Base-by-base conservation (phyloP, 2,888 invertebrate species). In the Philaethria dido region DNA sequence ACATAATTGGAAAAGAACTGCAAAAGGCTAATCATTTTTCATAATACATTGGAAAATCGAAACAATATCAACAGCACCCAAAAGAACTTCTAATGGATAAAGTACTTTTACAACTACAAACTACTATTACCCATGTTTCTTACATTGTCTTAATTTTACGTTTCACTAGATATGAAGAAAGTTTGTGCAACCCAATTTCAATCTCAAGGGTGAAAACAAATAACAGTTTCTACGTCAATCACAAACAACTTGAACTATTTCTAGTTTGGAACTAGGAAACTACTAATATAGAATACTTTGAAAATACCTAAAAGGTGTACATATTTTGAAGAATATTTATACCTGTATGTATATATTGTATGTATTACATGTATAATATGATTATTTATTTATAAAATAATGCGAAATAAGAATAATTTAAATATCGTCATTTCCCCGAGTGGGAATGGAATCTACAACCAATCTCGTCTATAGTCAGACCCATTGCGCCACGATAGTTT, bases 181-280 rank as follows among this genome's bases (percentile, higher is more conserved):
- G 39, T 62, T 33, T 18, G 42, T 25, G 44, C 20, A 55, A 54
- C 14, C 4, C 33, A 36, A 22, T 20, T 45, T 16, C 36, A 47
- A n/a, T 45, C 9, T 36, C 33, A 44, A 22, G 8, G 8, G 9
- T 33, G 25, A 44, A 29, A 54, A 33, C 33, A 13, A 63, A 55
- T 63, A 63, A n/a, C 55, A 45, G 29, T 55, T 36, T 44, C 42
- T 62, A 55, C 33, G 16, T n/a, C 55, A 64, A 55, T 64, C 45
- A 45, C 33, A 36, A 36, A 16, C 36, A 63, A 52, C 18, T 33
- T 22, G 39, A n/a, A 45, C 20, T 33, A 54, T 36, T 47, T 36
- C 13, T 18, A 16, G 2, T 64, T 55, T 25, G 3, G 55, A 63
- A 9, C 20, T 54, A 45, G 20, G 47, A 22, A 54, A 20, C 0